Conservation (phyloP, 2,797 vertebrate genomes). For the Austrolebias charrua region DNA sequence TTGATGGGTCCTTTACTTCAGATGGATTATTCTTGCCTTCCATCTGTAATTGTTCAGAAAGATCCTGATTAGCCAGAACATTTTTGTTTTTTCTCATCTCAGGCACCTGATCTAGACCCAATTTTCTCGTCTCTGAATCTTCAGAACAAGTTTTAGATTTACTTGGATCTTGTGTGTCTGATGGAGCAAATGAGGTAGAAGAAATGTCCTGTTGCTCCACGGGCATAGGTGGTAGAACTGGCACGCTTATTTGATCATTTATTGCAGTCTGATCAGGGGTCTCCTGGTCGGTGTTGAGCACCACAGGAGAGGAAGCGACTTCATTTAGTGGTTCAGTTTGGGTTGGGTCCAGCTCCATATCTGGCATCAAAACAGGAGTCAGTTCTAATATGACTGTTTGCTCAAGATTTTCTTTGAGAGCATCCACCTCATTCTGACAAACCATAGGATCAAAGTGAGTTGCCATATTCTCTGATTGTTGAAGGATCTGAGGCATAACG, state of each 20-base stretch:
- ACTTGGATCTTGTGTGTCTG: constrained; percentile 38
- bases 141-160: constrained; percentile 34
- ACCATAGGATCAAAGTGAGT: constrained; percentile 37
- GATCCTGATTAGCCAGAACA: constrained; percentile 17
- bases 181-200: constrained; percentile 32
- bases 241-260: constrained; percentile 34
- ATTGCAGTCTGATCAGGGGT: constrained; percentile 27
- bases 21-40: constrained; percentile 19
- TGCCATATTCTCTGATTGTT: constrained; percentile 24
- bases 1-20: constrained; percentile 10
- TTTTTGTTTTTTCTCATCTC: constrained; percentile 24
- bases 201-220: constrained; percentile 48
- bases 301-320: constrained; percentile 39
- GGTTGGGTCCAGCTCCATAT: constrained; percentile 64
- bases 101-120: constrained; percentile 23
- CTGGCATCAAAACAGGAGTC: constrained; percentile 62
- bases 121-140: constrained; percentile 33
- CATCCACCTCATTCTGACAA: constrained; percentile 46
- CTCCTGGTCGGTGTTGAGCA: constrained; percentile 46
- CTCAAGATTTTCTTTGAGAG: constrained; percentile 55
- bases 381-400: constrained; percentile 72
- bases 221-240: constrained; percentile 32
- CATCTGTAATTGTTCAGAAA: constrained; percentile 24
- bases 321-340: constrained; percentile 48
- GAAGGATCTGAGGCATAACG: constrained; percentile 41